Percentiles rank a stretch among this genome's conserved stretches.
These are phyloP conservation scores for Cepaea hortensis DNA, from an alignment of 2,888 invertebrate species.

Conservation along the genomic window DNA sequence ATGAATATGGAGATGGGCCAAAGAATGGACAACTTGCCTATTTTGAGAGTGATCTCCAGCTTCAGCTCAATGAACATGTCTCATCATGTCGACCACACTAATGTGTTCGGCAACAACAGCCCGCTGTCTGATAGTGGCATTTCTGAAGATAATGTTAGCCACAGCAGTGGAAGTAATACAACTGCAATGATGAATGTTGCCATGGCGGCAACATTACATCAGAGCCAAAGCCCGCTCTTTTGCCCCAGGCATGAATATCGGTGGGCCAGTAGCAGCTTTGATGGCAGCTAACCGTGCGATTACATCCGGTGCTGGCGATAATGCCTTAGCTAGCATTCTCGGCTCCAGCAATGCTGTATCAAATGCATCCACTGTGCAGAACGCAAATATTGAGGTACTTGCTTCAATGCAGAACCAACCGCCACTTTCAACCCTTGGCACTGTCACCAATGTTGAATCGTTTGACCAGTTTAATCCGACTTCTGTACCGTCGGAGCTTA, in stretches of 20 bases:
- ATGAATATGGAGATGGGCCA: slow-evolving; percentile 16
- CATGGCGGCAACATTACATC: slow-evolving; percentile 87
- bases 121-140: slow-evolving; percentile 77
- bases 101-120: slow-evolving; percentile 72
- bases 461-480: slow-evolving; percentile 43
- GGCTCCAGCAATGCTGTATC: slow-evolving; percentile 23
- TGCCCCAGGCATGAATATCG: slow-evolving; percentile 33
- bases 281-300: slow-evolving; percentile 17
- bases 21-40: slow-evolving; percentile 34
- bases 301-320: slow-evolving; percentile 40
- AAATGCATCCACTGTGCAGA: slow-evolving; percentile 47
- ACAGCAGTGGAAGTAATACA: slow-evolving; percentile 67
- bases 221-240: slow-evolving; percentile 46
- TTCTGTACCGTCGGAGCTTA: slow-evolving; percentile 28
- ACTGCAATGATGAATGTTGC: slow-evolving; percentile 87
- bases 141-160: slow-evolving; percentile 73
- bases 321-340: slow-evolving; percentile 40
- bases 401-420: slow-evolving; percentile 60
- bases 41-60: slow-evolving; percentile 28
- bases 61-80: slow-evolving; percentile 13
- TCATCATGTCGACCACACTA: slow-evolving; percentile 44
- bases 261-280: slow-evolving; percentile 19
- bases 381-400: slow-evolving; percentile 65
- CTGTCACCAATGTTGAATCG: slow-evolving; percentile 27
- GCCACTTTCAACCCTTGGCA: slow-evolving; percentile 39